phyloP scores from a whole-genome alignment of 2,888 invertebrate species.

The Melieria picta region DNA sequence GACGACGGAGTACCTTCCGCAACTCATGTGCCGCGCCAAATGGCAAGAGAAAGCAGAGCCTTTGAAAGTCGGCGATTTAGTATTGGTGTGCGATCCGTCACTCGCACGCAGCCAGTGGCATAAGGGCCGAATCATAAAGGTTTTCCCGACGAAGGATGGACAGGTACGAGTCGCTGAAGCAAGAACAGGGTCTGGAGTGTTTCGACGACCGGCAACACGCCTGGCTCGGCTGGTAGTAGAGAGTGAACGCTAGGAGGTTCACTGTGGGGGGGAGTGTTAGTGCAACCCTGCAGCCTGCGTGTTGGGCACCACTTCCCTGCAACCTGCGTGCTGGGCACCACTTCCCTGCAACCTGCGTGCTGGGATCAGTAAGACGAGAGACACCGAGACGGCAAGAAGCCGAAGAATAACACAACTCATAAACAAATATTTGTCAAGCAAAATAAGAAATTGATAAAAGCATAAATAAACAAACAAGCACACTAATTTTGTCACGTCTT shows the following conservation, averaged over 20 bases:
- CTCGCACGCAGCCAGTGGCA: slow-evolving; percentile 36
- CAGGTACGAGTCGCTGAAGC: slow-evolving; percentile 38
- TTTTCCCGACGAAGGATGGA: slow-evolving; percentile 28
- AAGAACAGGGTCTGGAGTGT: slow-evolving; percentile 22
- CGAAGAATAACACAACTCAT: too few species aligned
- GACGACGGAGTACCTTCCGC: slow-evolving; percentile 7
- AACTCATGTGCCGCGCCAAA: slow-evolving; percentile 27
- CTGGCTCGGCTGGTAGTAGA: slow-evolving; percentile 31
- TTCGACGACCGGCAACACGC: slow-evolving; percentile 34
- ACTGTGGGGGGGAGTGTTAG: too few species aligned
- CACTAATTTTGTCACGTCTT: too few species aligned
- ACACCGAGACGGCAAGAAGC: too few species aligned
- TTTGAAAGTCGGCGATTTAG: slow-evolving; percentile 25
- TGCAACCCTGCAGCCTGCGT: too few species aligned
- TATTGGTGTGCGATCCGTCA: slow-evolving; percentile 31
- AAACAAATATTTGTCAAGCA: too few species aligned
- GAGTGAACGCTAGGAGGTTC: slow-evolving; percentile 19
- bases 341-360: too few species aligned
- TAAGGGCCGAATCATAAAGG: slow-evolving; percentile 24
- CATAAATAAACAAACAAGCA: too few species aligned
- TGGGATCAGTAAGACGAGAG: too few species aligned
- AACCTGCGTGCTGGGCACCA: too few species aligned
- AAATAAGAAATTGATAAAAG: too few species aligned
- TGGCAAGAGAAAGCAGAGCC: slow-evolving; percentile 34
- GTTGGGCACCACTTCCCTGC: too few species aligned